Conservation (phyloP, 37 sponge, comb jelly and placozoan species). For the Sycon ciliatum region DNA sequence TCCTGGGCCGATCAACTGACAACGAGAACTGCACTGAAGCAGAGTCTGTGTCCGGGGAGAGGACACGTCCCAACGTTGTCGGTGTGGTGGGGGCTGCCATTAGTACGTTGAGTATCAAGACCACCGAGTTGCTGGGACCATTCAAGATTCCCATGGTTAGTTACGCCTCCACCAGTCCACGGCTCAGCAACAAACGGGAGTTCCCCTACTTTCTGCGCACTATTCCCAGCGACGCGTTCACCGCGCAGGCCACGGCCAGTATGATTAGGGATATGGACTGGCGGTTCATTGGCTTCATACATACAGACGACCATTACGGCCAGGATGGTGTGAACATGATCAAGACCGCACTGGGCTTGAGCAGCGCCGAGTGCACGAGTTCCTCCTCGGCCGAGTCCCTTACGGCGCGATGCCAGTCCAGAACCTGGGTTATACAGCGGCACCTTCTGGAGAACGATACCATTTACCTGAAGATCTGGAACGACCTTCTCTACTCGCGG, state of each 20-base stretch:
- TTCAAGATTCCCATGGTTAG: slow-evolving; percentile 71
- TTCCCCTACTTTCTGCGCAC: slow-evolving; percentile 80
- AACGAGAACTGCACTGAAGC: too few species aligned
- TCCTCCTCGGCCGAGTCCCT: too few species aligned
- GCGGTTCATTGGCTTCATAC: slow-evolving; percentile 48
- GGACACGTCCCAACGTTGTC: too few species aligned
- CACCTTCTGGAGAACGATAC: too few species aligned
- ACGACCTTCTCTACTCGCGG: too few species aligned
- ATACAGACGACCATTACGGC: slow-evolving; percentile 52
- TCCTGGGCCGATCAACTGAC: too few species aligned
- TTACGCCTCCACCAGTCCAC: slow-evolving; percentile 71
- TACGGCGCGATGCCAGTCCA: too few species aligned
- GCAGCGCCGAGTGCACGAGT: too few species aligned
- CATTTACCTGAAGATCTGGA: too few species aligned
- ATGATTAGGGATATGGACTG: slow-evolving; percentile 50
- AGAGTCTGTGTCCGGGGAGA: too few species aligned
- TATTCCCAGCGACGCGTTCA: slow-evolving; percentile 61
- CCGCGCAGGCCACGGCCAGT: slow-evolving; percentile 72
- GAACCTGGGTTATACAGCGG: too few species aligned
- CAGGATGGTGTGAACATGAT: slow-evolving; percentile 42
- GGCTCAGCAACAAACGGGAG: slow-evolving; percentile 58
- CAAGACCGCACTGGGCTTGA: too few species aligned
- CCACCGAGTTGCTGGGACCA: slow-evolving; percentile 53
- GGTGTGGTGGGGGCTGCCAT: slow-evolving; percentile 74
- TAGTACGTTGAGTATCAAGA: slow-evolving; percentile 46